Evolutionary conservation across 1,140 invertebrate species (phyloP).

Genomic region (Phymastichus coffea): DNA sequence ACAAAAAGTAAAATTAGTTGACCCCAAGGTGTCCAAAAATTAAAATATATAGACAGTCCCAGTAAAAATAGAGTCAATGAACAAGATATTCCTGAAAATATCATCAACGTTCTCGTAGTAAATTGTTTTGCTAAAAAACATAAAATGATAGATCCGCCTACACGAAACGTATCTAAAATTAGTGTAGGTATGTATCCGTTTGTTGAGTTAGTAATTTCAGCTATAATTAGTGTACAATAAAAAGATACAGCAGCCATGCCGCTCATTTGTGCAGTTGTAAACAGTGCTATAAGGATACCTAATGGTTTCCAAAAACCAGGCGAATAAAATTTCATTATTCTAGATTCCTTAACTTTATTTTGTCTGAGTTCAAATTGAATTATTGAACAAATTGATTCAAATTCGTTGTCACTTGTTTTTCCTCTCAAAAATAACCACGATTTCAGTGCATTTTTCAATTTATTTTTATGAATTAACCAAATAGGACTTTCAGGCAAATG

Average conservation of each 20-base stretch:
- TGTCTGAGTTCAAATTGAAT: too few species aligned
- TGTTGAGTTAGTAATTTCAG: slow-evolving; percentile 56
- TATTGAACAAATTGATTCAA: slow-evolving; percentile 21
- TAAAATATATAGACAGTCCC: slow-evolving; percentile 45
- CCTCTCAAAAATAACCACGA: slow-evolving; percentile 46
- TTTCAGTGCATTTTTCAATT: slow-evolving; percentile 54
- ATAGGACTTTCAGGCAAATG: slow-evolving; percentile 71
- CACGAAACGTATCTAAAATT: slow-evolving; percentile 67
- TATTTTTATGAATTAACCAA: slow-evolving; percentile 64
- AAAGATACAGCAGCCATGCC: slow-evolving; percentile 72
- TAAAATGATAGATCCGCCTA: slow-evolving; percentile 61
- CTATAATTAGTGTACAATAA: slow-evolving; percentile 68
- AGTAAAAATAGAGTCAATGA: slow-evolving; percentile 57
- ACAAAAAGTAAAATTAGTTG: slow-evolving; percentile 57
- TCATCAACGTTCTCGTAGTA: slow-evolving; percentile 59
- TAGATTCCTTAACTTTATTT: neutral
- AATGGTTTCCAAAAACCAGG: slow-evolving; percentile 60
- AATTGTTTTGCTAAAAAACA: slow-evolving; percentile 62
- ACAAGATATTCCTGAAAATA: slow-evolving; percentile 62
- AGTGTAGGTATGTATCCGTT: slow-evolving; percentile 65
- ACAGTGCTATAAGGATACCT: slow-evolving; percentile 62
- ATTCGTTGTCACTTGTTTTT: slow-evolving; percentile 28
- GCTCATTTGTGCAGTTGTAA: slow-evolving; percentile 64
- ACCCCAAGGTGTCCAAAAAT: slow-evolving; percentile 49
- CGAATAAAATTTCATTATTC: neutral